Evolutionary conservation across 2,113 vertebrate genomes (phyloP).

Genomic region (Syngnathus floridae): DNA sequence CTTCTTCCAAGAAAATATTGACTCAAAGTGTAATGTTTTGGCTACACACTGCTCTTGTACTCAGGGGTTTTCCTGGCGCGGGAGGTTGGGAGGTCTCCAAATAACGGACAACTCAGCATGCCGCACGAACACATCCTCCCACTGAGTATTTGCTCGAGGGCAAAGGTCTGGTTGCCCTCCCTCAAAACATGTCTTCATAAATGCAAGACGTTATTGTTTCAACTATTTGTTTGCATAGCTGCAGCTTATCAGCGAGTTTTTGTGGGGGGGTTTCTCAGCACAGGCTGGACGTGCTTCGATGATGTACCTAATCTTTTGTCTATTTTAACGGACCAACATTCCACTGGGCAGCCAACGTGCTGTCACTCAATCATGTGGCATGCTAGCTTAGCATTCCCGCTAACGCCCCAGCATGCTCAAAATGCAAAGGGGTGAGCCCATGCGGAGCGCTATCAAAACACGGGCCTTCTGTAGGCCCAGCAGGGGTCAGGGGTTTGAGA

Average conservation of each 20-base stretch:
- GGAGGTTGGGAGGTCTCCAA: conserved; percentile 41
- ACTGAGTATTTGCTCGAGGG: conserved; percentile 51
- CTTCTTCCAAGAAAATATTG: conserved; percentile 20
- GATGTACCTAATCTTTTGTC: background rate
- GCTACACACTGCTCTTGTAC: conserved; percentile 25
- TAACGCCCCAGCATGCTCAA: conserved; percentile 46
- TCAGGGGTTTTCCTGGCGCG: conserved; percentile 41
- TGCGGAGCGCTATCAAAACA: conserved; percentile 59
- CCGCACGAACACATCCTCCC: conserved; percentile 39
- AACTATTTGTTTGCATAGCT: conserved; percentile 3
- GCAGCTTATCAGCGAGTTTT: conserved; percentile 10
- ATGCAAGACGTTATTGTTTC: background rate
- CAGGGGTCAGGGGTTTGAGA: conserved; percentile 25
- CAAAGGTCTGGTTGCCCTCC: conserved; percentile 36
- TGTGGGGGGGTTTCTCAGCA: background rate
- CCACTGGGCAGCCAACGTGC: conserved; percentile 44
- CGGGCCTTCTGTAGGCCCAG: conserved; percentile 63
- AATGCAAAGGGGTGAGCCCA: conserved; percentile 46
- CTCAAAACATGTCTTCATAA: background rate
- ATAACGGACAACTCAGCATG: conserved; percentile 53
- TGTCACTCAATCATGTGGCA: conserved; percentile 33
- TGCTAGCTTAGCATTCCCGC: conserved; percentile 30
- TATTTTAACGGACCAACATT: conserved; percentile 13
- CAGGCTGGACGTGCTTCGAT: background rate
- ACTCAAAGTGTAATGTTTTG: conserved; percentile 35